Conservation (phyloP, 2,888 invertebrate genomes). For the Drosophila niveifrons region DNA sequence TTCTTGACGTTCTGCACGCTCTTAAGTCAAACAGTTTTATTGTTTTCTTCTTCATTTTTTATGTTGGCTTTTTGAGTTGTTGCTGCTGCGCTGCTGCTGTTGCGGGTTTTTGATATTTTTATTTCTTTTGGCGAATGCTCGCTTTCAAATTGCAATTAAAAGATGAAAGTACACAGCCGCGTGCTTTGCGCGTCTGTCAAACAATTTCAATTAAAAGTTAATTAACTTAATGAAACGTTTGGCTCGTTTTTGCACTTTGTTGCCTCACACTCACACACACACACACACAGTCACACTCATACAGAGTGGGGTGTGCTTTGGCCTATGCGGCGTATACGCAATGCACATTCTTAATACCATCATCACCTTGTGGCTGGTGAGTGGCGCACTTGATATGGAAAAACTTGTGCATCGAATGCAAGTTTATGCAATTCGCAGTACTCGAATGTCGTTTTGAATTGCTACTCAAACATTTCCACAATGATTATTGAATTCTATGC, state of each 20-base stretch:
- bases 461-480: conserved; percentile 13
- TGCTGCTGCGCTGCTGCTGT: not conserved
- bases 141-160: conserved; percentile 61
- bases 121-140: conserved; percentile 17
- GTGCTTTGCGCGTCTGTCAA: conserved; percentile 51
- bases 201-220: conserved; percentile 79
- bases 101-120: no score
- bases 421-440: conserved; percentile 29
- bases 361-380: not conserved
- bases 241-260: conserved; percentile 52
- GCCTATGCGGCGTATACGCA: conserved; percentile 51
- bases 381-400: not conserved
- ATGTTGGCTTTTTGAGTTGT: conserved; percentile 9
- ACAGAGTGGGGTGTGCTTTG: conserved; percentile 6
- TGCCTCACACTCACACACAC: conserved; percentile 19
- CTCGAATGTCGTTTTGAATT: conserved; percentile 23
- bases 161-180: conserved; percentile 54
- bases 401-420: not conserved
- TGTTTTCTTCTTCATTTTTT: conserved; percentile 18
- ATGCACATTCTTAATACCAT: conserved; percentile 35
- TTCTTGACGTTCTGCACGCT: conserved; percentile 1
- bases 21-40: conserved; percentile 10
- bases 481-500: conserved; percentile 1
- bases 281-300: not conserved
- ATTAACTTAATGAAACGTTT: conserved; percentile 77